Percentiles rank a stretch among this genome's conserved stretches.
These are phyloP conservation scores for Neoitamus cyanurus DNA, from an alignment of 2,888 invertebrate genomes.

Conservation along the genomic window DNA sequence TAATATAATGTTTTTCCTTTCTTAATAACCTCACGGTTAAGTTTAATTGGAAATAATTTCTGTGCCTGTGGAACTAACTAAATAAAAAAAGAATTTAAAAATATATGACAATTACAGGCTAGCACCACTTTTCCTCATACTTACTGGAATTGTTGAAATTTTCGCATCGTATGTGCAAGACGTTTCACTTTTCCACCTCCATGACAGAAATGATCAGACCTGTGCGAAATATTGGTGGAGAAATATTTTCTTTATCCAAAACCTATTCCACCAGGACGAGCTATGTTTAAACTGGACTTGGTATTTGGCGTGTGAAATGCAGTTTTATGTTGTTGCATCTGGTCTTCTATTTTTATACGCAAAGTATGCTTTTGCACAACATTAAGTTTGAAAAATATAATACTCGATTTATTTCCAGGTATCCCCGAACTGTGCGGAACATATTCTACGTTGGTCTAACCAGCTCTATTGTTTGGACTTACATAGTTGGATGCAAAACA, in stretches of 20 bases:
- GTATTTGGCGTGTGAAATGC: slow-evolving; percentile 67
- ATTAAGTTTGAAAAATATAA: not conserved
- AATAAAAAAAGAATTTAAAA: too few relatives aligned
- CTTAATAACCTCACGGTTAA: too few relatives aligned
- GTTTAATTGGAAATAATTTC: too few relatives aligned
- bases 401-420: slow-evolving; percentile 55
- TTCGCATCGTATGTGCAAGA: slow-evolving; percentile 63
- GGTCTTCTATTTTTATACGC: slow-evolving; percentile 61
- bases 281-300: slow-evolving; percentile 67
- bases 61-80: too few relatives aligned
- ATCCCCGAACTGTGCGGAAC: slow-evolving; percentile 58
- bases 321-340: slow-evolving; percentile 63
- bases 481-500: slow-evolving; percentile 58
- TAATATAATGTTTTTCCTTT: too few relatives aligned
- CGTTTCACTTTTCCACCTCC: slow-evolving; percentile 64
- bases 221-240: slow-evolving; percentile 66
- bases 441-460: slow-evolving; percentile 55
- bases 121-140: slow-evolving; percentile 63
- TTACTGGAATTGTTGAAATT: slow-evolving; percentile 62
- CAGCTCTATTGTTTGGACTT: slow-evolving; percentile 61
- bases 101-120: too few relatives aligned
- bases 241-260: slow-evolving; percentile 65
- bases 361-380: slow-evolving; percentile 60
- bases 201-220: slow-evolving; percentile 64
- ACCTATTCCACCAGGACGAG: slow-evolving; percentile 62